Evolutionary conservation across 2,113 vertebrate genomes (phyloP).

Genomic region (Carollia perspicillata): DNA sequence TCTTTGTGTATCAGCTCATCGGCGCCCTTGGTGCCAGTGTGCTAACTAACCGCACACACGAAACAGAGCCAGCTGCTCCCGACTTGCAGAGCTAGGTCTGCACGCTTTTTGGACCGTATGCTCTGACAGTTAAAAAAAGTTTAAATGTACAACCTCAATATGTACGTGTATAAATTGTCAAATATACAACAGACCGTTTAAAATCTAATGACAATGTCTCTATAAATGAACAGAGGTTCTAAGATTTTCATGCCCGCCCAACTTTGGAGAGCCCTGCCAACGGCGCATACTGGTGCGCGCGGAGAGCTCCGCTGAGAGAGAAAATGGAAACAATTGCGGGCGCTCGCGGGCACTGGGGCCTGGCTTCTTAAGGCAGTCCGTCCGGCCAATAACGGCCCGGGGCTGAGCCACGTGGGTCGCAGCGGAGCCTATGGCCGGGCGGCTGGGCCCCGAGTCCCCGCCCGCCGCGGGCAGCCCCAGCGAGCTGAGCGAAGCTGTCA

Average conservation of each 20-base stretch:
- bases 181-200: background rate
- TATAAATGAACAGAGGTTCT: background rate
- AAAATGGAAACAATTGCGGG: slow-evolving; percentile 28
- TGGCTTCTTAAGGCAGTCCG: slow-evolving; percentile 61
- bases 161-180: background rate
- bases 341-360: background rate
- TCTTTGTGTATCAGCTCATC: background rate
- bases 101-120: background rate
- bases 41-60: background rate
- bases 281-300: background rate
- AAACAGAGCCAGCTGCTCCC: background rate
- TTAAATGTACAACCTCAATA: background rate
- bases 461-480: background rate
- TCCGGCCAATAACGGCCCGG: slow-evolving; percentile 73
- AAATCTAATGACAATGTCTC: background rate
- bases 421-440: slow-evolving; percentile 78
- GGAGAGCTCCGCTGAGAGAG: background rate
- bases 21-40: background rate
- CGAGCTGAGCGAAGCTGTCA: slow-evolving; percentile 80
- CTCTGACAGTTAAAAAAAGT: background rate
- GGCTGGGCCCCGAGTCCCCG: slow-evolving; percentile 44
- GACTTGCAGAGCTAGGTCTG: background rate
- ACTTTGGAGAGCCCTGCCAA: background rate
- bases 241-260: background rate
- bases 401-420: slow-evolving; percentile 80